Evolutionary conservation across 92 coral and sea anemone species (phyloP), one percentile per base, ranked within the genome.

Genomic region (Bergia puertoricense): DNA sequence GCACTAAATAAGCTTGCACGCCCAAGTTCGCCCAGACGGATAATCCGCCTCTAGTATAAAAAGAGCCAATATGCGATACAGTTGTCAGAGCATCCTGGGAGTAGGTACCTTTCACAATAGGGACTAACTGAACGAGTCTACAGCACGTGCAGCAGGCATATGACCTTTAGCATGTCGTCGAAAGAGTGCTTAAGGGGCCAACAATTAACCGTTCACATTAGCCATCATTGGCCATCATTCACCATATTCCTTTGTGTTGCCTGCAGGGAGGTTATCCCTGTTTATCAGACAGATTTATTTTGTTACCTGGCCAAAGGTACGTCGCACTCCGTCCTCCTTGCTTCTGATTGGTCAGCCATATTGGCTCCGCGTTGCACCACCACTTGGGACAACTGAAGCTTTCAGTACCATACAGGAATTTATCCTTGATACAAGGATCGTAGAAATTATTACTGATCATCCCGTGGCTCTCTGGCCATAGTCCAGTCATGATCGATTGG

Each of bases 271-370:
- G 30, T 30, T 30, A 30, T 30, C 30, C 30, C 30, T 30, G 30
- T 71, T 71, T 23, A 40, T 23, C 76, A 30, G n/a, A 9, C 74
- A n/a, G 37, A 71, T 10, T 71, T 71, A 15, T 36, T 72, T 14
- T 1, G 22, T 79, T 79, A 79, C 82, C 82, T 45, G 82, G 82
- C 82, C 82, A 79, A n/a, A 79, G 44, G 23, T 79, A 79, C 42
- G 66, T 51, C 14, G 62, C 62, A 30, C 92, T 62, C 23, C 79
- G 81, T 8, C 81, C 86, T 23, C 92, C 92, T 66, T 78, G 85
- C 65, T 89, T 89, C 85, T 89, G 79, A 69, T 89, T 89, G 76
- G 92, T 89, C 59, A 89, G 74, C 92, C 92, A 89, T 22, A 89
- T 67, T 7, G 92, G 89, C 51, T 89, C 92, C 6, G 91, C 78